Evolutionary conservation across 1,140 invertebrate species (phyloP).

Genomic region (Cepaea nemoralis): DNA sequence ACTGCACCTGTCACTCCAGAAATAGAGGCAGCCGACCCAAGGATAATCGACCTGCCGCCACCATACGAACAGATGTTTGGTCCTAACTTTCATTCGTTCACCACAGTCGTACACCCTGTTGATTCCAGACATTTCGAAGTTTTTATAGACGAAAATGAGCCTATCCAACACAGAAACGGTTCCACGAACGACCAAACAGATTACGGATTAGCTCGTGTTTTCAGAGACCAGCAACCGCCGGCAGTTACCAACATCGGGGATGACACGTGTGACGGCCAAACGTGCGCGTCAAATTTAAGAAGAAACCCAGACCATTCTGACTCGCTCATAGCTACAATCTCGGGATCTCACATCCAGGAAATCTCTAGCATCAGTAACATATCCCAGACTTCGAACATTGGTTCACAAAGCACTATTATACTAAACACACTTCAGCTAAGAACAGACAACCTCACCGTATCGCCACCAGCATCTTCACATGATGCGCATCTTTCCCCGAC

Average conservation of each 20-base stretch:
- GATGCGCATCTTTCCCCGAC: too few relatives aligned
- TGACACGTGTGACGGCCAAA: background rate
- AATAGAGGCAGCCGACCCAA: background rate
- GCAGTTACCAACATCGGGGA: background rate
- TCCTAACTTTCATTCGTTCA: background rate
- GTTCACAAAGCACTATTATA: too few relatives aligned
- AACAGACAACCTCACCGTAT: too few relatives aligned
- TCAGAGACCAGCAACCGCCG: background rate
- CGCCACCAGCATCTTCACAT: too few relatives aligned
- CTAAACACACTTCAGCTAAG: too few relatives aligned
- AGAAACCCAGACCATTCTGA: background rate
- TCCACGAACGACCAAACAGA: background rate
- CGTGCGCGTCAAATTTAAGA: too few relatives aligned
- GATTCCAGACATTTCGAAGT: background rate
- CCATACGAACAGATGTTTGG: constrained; percentile 47
- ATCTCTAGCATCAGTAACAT: background rate
- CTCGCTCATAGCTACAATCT: background rate
- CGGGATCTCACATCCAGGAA: background rate
- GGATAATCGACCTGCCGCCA: constrained; percentile 31
- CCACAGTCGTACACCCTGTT: background rate
- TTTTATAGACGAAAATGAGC: constrained; percentile 1
- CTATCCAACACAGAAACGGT: background rate
- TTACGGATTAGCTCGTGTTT: background rate
- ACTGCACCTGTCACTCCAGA: background rate
- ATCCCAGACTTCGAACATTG: too few relatives aligned